A percentile compares a stretch with the other conserved stretches of the same genome.
phyloP scores from a whole-genome alignment of 1,140 invertebrate genomes.

The Orius insidiosus region DNA sequence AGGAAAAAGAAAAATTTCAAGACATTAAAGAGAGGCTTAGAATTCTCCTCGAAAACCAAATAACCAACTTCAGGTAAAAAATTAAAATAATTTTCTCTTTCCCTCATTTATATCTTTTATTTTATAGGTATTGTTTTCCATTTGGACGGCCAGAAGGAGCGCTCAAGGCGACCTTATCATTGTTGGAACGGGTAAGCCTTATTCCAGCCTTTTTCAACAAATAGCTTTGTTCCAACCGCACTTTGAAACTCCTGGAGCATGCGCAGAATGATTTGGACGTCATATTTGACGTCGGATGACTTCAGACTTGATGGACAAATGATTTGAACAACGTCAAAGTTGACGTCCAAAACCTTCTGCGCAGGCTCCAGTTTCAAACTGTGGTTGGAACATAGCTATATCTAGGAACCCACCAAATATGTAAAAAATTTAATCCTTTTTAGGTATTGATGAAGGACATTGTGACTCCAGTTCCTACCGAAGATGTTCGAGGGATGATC shows the following conservation, averaged over 20 bases:
- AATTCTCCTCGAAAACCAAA: slow-evolving; percentile 89
- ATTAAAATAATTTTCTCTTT: no score
- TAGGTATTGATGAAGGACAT: slow-evolving; percentile 96
- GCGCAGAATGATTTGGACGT: no score
- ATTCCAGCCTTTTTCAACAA: no score
- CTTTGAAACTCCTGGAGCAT: no score
- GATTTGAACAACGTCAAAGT: no score
- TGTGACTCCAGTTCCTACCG: slow-evolving; percentile 87
- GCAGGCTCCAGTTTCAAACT: no score
- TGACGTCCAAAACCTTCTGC: no score
- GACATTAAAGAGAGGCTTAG: slow-evolving; percentile 90
- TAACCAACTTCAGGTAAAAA: slow-evolving; percentile 95
- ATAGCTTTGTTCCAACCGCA: no score
- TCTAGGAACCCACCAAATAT: neutral
- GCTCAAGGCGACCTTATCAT: slow-evolving; percentile 85
- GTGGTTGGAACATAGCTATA: neutral
- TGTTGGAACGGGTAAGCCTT: slow-evolving; percentile 68
- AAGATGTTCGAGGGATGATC: slow-evolving; percentile 90
- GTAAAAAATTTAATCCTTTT: slow-evolving; percentile 2
- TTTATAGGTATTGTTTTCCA: slow-evolving; percentile 76
- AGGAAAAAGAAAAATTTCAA: slow-evolving; percentile 95
- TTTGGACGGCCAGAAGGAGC: slow-evolving; percentile 96
- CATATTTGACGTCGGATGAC: no score
- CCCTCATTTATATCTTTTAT: no score
- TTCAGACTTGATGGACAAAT: no score